These are phyloP conservation scores for Brachionus koreanus DNA, from an alignment of 1,140 invertebrate species.

Conservation along the genomic window DNA sequence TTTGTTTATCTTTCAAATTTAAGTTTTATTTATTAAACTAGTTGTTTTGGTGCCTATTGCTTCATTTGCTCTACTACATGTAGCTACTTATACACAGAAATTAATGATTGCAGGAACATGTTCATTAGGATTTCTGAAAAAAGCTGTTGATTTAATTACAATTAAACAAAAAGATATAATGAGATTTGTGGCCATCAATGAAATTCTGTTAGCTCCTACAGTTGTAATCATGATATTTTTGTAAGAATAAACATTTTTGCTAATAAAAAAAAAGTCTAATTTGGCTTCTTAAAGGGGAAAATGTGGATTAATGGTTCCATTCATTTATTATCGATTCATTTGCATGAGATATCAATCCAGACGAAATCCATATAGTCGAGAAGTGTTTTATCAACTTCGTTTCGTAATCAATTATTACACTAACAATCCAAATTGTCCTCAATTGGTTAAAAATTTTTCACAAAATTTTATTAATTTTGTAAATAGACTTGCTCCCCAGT, in stretches of 20 bases:
- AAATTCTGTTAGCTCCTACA: slow-evolving; percentile 86
- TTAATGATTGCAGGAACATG: slow-evolving; percentile 66
- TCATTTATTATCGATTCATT: slow-evolving; percentile 91
- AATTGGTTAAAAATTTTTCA: slow-evolving; percentile 62
- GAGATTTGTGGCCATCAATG: slow-evolving; percentile 76
- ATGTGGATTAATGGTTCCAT: slow-evolving; percentile 77
- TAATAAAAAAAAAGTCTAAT: slow-evolving; percentile 45
- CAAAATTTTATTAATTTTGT: slow-evolving; percentile 63
- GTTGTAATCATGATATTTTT: slow-evolving; percentile 75
- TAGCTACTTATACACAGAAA: slow-evolving; percentile 78
- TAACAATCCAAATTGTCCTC: slow-evolving; percentile 64
- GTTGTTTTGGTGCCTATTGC: slow-evolving; percentile 83
- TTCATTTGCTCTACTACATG: slow-evolving; percentile 83
- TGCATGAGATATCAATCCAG: slow-evolving; percentile 79
- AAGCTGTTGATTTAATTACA: slow-evolving; percentile 42
- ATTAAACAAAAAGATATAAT: slow-evolving; percentile 80
- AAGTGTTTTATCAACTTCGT: slow-evolving; percentile 75
- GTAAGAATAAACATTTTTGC: slow-evolving; percentile 65
- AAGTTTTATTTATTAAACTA: slow-evolving; percentile 55
- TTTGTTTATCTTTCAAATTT: slow-evolving; percentile 50
- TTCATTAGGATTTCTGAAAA: slow-evolving; percentile 1
- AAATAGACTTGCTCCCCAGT: slow-evolving; percentile 64
- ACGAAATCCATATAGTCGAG: slow-evolving; percentile 86
- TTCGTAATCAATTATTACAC: slow-evolving; percentile 64
- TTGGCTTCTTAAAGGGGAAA: slow-evolving; percentile 52